Evolutionary conservation across 1,140 invertebrate genomes (phyloP), one percentile per base, ranked within the genome.

Genomic region (Euura saliciscinereae): DNA sequence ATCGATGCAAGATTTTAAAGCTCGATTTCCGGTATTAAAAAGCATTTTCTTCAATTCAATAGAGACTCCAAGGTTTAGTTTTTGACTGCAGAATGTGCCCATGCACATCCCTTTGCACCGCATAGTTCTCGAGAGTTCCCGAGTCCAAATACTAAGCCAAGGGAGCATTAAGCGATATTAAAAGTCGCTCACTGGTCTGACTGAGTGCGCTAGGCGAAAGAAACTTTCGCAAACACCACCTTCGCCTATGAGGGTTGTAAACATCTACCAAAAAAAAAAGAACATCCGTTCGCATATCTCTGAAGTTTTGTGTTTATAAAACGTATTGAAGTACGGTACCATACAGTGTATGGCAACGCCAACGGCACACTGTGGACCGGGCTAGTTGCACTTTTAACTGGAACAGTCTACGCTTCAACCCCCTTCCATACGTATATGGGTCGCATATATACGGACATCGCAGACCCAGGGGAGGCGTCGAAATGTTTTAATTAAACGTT

Each of bases 401-500:
- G 73, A 59, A 44, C 45, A 74, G 51, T 64, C 65, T 70, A 68
- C 71, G 70, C 71, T 69, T 66, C 72, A 68, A 69, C 8, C 11
- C 44, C 70, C 71, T 45, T 28, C 65, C 65, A 45, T 13, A 66
- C 66, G 45, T 6, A 65, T 67, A 13, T 6, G 44, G 1, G 45
- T n/a, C 13, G 11, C 66, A 67, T 69, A 66, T 43, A 7, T 43
- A 65, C 44, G 70, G 59, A 44, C 7, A 68, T 13, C 6, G 44
- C 42, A 59, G 51, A 5, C 51, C 51, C 51, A 59, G 51, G 51
- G 51, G 51, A 59, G 65, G 66, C 70, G 72, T 73, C 71, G 78
- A 80, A 81, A 80, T 79, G 73, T 75, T 85, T 82, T 78, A 81
- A 83, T 83, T 81, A 80, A 83, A 79, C 83, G 73, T 74, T 77